These are phyloP conservation scores for Acronicta aceris DNA, from an alignment of 2,888 invertebrate genomes.

Conservation along the genomic window DNA sequence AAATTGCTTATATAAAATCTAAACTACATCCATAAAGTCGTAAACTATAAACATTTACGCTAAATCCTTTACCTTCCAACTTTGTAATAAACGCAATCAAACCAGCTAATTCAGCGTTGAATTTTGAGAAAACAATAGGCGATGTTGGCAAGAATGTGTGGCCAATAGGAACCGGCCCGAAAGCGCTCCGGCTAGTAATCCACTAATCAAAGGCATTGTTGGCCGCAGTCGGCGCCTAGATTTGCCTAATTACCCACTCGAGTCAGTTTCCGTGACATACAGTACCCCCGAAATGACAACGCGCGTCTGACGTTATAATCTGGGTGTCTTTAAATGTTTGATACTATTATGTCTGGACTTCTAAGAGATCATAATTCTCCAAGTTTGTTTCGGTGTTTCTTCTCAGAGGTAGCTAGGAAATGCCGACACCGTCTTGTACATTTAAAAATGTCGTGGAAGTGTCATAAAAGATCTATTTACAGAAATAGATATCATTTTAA, in stretches of 20 bases:
- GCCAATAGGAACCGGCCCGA: conserved; percentile 45
- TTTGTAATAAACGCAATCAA: conserved; percentile 22
- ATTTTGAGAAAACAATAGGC: conserved; percentile 36
- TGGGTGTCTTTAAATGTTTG: no score
- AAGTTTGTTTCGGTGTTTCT: no score
- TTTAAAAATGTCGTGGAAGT: no score
- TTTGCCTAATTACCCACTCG: conserved; percentile 75
- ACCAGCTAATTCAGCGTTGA: conserved; percentile 19
- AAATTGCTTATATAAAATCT: no score
- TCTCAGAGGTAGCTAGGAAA: no score
- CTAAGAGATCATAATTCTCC: no score
- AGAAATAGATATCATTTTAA: no score
- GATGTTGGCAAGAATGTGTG: conserved; percentile 25
- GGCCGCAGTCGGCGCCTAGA: conserved; percentile 66
- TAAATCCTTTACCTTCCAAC: not conserved
- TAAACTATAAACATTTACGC: not conserved
- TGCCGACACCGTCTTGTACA: no score
- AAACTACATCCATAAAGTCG: no score
- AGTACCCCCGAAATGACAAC: not conserved
- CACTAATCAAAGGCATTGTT: conserved; percentile 76
- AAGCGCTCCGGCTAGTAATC: conserved; percentile 63
- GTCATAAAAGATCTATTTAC: no score
- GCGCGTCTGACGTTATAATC: no score
- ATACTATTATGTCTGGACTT: no score
- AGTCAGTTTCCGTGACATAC: conserved; percentile 52